Base-by-base conservation (phyloP, 2,113 vertebrate genomes). In the Plotosus lineatus region DNA sequence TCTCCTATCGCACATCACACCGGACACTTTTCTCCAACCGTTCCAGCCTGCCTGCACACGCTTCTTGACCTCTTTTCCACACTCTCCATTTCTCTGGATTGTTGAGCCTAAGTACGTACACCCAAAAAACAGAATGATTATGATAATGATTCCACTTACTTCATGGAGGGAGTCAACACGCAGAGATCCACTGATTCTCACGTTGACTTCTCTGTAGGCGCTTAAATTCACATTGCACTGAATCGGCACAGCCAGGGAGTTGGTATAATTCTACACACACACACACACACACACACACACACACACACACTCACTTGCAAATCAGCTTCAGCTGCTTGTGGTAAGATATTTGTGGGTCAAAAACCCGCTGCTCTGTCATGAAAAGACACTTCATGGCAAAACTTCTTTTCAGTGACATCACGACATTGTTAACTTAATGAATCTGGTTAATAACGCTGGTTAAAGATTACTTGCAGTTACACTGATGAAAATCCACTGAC, bases 261-360 rank as follows among this genome's bases (percentile, higher is more conserved):
- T 95, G 85, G 93, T 95, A 77, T 93, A 92, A 83, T 96, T 95
- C 95, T 96, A 89, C 60, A 73, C 72, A 51, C 83, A 86, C 19
- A 84, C 65, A 40, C 5, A 56, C 40, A 75, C 28, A 69, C 40
- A 82, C 19, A 42, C 50, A 69, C 19, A 63, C 36, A 65, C 23
- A 73, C 46, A 73, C 23, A 74, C 33, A 69, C 66, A 69, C 8
- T 48, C 7, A 28, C 28, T 71, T 72, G 6, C 28, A 71, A 58
- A 82, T 77, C 63, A 71, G 26, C 51, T 75, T n/a, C 80, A 85
- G 80, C 53, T 82, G 60, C 61, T 82, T 76, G 75, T 75, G 58
- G 75, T 38, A 31, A 26, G 9, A 74, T 14, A 31, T 28, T 73
- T 50, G 71, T 66, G 38, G 38, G 44, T 36, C 15, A 79, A 60